These are phyloP conservation scores for Beris morrisii DNA, from an alignment of 2,888 invertebrate species.

Conservation along the genomic window DNA sequence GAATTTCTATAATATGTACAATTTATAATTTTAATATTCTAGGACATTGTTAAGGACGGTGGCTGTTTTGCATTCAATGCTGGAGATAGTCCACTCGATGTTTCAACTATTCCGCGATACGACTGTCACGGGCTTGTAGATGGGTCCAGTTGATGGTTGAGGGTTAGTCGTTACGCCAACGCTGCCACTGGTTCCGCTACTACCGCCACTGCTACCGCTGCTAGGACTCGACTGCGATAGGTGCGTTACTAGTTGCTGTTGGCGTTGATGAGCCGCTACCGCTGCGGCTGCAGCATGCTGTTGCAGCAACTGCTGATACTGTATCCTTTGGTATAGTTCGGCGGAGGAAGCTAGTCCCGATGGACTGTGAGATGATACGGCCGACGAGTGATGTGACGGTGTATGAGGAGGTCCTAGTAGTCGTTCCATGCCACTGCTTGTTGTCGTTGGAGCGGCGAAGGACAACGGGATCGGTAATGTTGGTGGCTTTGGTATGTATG, in stretches of 20 bases:
- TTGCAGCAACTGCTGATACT: constrained; percentile 57
- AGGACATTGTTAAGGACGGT: constrained; percentile 28
- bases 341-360: constrained; percentile 56
- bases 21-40: background rate
- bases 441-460: constrained; percentile 42
- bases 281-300: constrained; percentile 55
- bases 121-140: constrained; percentile 59
- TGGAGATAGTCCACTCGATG: constrained; percentile 8
- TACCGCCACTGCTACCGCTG: constrained; percentile 41
- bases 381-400: constrained; percentile 39
- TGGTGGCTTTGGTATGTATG: constrained; percentile 63
- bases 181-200: constrained; percentile 43
- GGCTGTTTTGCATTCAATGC: constrained; percentile 21
- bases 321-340: constrained; percentile 58
- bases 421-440: constrained; percentile 48
- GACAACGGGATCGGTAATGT: constrained; percentile 58
- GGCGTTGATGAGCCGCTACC: constrained; percentile 55
- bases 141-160: constrained; percentile 51
- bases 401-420: constrained; percentile 49
- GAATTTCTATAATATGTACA: constrained; percentile 3
- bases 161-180: constrained; percentile 37
- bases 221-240: constrained; percentile 47
- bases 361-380: constrained; percentile 51
- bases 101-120: constrained; percentile 63
- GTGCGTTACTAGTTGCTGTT: constrained; percentile 49